phyloP scores from a whole-genome alignment of 2,888 invertebrate genomes.

The Melikaiella ostensackeni region DNA sequence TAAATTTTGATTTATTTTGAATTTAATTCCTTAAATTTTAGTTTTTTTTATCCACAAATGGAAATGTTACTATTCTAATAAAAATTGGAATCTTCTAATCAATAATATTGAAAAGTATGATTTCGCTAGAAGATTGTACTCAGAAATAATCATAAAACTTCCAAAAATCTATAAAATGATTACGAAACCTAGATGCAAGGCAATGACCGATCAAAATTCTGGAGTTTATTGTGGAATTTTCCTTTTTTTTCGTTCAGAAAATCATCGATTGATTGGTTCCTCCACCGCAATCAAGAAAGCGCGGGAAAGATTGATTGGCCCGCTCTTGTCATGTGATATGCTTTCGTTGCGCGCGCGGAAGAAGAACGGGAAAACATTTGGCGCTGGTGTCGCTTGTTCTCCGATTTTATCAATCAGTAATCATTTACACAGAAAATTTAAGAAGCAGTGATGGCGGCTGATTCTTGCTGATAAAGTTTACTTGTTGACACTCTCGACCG shows the following conservation, averaged over 20 bases:
- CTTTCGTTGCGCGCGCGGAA: neutral
- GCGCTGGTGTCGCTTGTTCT: conserved; percentile 8
- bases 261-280: neutral
- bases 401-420: conserved; percentile 18
- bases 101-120: too few species aligned
- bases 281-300: too few species aligned
- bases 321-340: neutral
- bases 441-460: conserved; percentile 35
- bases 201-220: conserved; percentile 1
- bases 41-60: too few species aligned
- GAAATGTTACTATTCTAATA: too few species aligned
- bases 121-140: too few species aligned
- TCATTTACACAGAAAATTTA: conserved; percentile 9
- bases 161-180: too few species aligned
- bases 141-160: too few species aligned
- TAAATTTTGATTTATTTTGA: too few species aligned
- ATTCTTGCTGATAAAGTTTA: conserved; percentile 35
- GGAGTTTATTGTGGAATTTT: neutral
- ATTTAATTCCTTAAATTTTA: too few species aligned
- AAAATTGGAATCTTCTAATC: too few species aligned
- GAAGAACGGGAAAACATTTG: conserved; percentile 5
- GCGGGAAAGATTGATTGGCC: too few species aligned
- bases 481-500: conserved; percentile 30
- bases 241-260: neutral
- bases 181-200: neutral